Evolutionary conservation across 53 echinoderm and acorn worm genomes (phyloP).

Genomic region (Paelopatides confundens): DNA sequence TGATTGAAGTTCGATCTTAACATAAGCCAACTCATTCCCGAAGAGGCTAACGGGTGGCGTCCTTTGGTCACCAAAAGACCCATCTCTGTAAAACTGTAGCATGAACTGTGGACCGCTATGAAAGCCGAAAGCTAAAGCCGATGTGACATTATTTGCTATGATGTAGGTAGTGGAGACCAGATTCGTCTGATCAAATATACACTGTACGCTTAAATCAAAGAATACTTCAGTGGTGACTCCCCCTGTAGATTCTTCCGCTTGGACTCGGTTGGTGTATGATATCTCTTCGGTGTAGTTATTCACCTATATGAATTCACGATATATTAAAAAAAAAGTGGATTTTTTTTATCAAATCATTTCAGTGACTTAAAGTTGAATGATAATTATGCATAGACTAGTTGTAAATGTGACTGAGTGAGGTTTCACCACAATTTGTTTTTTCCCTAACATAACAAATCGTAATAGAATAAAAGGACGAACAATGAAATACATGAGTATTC

Average conservation of each 20-base stretch:
- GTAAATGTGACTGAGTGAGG: too few relatives aligned
- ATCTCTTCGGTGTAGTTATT: conserved; percentile 1
- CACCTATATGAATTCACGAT: background rate
- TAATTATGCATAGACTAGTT: too few relatives aligned
- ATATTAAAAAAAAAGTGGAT: too few relatives aligned
- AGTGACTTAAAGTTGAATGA: too few relatives aligned
- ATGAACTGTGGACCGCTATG: background rate
- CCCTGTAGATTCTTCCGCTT: background rate
- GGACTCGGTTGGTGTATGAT: conserved; percentile 4
- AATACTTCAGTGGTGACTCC: conserved; percentile 1
- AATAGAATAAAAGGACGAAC: too few relatives aligned
- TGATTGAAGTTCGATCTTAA: conserved; percentile 4
- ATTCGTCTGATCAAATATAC: background rate
- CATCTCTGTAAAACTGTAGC: background rate
- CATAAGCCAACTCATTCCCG: background rate
- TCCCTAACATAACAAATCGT: too few relatives aligned
- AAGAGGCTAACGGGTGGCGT: background rate
- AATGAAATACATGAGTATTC: too few relatives aligned
- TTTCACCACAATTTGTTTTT: too few relatives aligned
- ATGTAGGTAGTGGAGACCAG: background rate
- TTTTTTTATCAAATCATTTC: too few relatives aligned
- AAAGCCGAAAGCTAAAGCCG: background rate
- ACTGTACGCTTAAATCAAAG: conserved; percentile 12
- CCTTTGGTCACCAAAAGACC: background rate
- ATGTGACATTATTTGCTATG: conserved; percentile 9